Conservation (phyloP, 2,113 vertebrate species). For the Carassius gibelio region DNA sequence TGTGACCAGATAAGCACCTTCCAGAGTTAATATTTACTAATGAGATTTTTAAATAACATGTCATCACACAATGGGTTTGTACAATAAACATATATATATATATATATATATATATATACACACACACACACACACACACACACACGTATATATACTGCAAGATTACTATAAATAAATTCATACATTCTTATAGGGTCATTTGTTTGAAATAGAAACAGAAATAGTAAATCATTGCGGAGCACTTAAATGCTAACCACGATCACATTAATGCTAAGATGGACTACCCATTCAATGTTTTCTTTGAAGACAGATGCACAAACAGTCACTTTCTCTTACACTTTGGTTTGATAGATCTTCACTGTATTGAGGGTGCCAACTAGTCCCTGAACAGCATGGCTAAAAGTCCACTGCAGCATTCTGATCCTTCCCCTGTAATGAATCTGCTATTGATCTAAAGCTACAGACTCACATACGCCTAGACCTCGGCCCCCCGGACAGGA, state of each 20-base stretch:
- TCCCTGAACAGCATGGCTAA: slow-evolving; percentile 32
- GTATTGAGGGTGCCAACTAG: slow-evolving; percentile 18
- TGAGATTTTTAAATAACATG: background rate
- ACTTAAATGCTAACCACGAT: background rate
- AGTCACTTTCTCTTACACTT: slow-evolving; percentile 7
- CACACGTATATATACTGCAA: background rate
- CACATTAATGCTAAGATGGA: background rate
- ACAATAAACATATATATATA: background rate
- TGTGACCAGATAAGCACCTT: background rate
- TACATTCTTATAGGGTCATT: background rate
- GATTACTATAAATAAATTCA: too few relatives aligned
- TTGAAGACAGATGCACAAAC: background rate
- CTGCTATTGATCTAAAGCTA: slow-evolving; percentile 54
- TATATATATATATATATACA: too few relatives aligned
- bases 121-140: too few relatives aligned
- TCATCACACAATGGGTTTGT: background rate
- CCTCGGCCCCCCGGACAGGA: slow-evolving; percentile 11
- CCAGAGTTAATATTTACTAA: background rate
- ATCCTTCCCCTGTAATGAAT: slow-evolving; percentile 53
- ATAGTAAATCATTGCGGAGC: background rate
- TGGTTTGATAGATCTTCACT: background rate
- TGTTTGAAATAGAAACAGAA: background rate
- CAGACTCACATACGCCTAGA: background rate
- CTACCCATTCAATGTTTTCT: background rate
- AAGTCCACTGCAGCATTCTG: slow-evolving; percentile 39